Evolutionary conservation across 2,888 invertebrate species (phyloP).

Genomic region (Spilosoma lubricipeda): DNA sequence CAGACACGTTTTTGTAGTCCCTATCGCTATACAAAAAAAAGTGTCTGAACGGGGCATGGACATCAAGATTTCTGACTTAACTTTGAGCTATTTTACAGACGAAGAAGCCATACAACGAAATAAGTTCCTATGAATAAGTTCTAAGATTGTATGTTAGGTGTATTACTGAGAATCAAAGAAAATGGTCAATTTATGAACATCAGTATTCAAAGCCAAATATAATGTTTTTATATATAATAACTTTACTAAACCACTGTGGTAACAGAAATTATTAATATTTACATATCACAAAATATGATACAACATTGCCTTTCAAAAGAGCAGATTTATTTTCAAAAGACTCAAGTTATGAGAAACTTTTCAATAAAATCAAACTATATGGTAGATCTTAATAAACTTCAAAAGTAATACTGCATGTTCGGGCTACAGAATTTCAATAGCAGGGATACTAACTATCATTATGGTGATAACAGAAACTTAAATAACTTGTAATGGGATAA

Average conservation of each 20-base stretch:
- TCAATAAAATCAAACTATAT: constrained; percentile 10
- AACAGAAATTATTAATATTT: neutral
- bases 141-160: too few relatives aligned
- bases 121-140: neutral
- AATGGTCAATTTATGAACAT: neutral
- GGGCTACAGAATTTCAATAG: constrained; percentile 11
- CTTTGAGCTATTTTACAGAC: neutral
- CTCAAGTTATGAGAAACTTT: neutral
- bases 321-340: constrained; percentile 1
- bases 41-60: neutral
- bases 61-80: neutral
- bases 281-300: neutral
- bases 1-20: neutral
- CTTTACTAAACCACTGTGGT: neutral
- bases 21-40: neutral
- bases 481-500: constrained; percentile 62
- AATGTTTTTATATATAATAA: too few relatives aligned
- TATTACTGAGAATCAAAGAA: too few relatives aligned
- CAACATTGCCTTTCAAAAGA: neutral
- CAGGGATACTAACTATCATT: constrained; percentile 29
- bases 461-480: constrained; percentile 45
- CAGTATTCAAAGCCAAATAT: neutral
- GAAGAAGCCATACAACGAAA: neutral
- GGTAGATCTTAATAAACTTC: constrained; percentile 11
- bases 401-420: constrained; percentile 14